These are phyloP conservation scores for Sebastes melanostomus DNA, from an alignment of 2,797 vertebrate genomes.

Conservation along the genomic window DNA sequence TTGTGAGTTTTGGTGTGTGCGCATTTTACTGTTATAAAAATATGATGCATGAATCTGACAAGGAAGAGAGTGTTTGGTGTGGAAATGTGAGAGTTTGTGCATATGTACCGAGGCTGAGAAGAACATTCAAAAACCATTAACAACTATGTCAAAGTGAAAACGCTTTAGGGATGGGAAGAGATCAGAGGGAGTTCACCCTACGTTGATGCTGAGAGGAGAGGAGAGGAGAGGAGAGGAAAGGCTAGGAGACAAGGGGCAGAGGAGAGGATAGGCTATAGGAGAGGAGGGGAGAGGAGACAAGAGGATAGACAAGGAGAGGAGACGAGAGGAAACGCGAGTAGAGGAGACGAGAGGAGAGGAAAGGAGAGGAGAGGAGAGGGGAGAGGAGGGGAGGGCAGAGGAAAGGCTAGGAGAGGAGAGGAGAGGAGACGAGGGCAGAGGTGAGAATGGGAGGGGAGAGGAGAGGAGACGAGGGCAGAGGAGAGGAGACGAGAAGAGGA, in stretches of 20 bases:
- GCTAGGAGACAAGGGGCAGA: no score
- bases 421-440: no score
- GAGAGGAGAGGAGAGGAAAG: not conserved
- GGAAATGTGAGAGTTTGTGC: constrained; percentile 30
- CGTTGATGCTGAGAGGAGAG: not conserved
- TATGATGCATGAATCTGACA: constrained; percentile 8
- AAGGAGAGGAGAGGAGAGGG: no score
- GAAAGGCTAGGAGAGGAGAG: no score
- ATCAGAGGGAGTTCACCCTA: constrained; percentile 31
- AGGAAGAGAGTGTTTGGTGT: constrained; percentile 23
- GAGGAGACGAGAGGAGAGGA: no score
- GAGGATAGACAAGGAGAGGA: not conserved
- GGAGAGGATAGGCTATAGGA: no score
- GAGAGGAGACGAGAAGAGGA: no score
- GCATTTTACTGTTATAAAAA: not conserved
- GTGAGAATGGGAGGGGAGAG: no score
- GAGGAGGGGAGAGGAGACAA: no score
- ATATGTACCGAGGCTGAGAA: constrained; percentile 12
- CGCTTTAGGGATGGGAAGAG: constrained; percentile 21
- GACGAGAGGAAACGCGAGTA: not conserved
- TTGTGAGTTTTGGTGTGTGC: not conserved
- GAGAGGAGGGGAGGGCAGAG: no score
- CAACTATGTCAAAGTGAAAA: constrained; percentile 48
- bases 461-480: no score
- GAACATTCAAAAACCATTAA: constrained; percentile 56